Evolutionary conservation across 2,113 vertebrate species (phyloP).

Genomic region (Thunnus thynnus): DNA sequence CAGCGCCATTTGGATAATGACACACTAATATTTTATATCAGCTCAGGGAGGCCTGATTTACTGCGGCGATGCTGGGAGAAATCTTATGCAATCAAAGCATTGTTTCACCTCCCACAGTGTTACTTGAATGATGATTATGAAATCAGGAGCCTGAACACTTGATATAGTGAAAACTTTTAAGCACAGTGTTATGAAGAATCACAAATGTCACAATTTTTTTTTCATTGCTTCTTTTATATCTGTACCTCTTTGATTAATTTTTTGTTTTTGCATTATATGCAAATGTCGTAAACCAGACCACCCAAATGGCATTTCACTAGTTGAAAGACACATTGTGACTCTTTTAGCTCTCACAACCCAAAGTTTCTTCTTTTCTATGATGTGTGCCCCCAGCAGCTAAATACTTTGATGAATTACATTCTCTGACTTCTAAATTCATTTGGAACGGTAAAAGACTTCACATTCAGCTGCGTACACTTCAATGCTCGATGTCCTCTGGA

Average conservation of each 20-base stretch:
- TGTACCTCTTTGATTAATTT: not conserved
- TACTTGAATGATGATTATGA: slow-evolving; percentile 68
- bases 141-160: slow-evolving; percentile 47
- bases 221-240: slow-evolving; percentile 6
- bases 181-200: slow-evolving; percentile 3
- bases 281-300: too few relatives aligned
- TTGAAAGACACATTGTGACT: too few relatives aligned
- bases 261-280: too few relatives aligned
- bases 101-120: slow-evolving; percentile 73
- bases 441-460: too few relatives aligned
- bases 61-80: slow-evolving; percentile 59
- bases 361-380: too few relatives aligned
- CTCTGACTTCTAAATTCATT: too few relatives aligned
- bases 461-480: too few relatives aligned
- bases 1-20: slow-evolving; percentile 80
- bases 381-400: too few relatives aligned
- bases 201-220: not conserved
- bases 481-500: too few relatives aligned
- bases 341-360: too few relatives aligned
- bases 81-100: slow-evolving; percentile 79
- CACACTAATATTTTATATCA: slow-evolving; percentile 80
- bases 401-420: too few relatives aligned
- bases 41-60: slow-evolving; percentile 77
- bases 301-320: too few relatives aligned
- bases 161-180: slow-evolving; percentile 36